Conservation (phyloP, 2,797 vertebrate genomes). For the Heliangelus exortis region DNA sequence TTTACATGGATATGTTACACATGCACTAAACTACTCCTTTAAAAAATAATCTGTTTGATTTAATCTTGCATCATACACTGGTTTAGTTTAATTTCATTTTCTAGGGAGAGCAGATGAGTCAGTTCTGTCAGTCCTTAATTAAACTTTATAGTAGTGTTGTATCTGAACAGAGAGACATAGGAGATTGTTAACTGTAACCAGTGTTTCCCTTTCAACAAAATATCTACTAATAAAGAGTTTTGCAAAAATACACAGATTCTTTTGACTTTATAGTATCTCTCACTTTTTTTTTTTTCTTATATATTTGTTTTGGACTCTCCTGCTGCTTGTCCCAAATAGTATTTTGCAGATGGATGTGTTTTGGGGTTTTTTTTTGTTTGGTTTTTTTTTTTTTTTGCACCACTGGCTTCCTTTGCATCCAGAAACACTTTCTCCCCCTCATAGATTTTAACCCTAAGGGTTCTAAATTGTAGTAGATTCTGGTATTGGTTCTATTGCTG, state of each 20-base stretch:
- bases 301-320: background rate
- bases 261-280: background rate
- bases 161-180: background rate
- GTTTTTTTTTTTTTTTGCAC: no score
- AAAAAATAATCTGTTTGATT: background rate
- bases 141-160: background rate
- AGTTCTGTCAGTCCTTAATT: conserved; percentile 12
- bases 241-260: background rate
- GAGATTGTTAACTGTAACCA: background rate
- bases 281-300: no score
- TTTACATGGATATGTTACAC: background rate
- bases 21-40: background rate
- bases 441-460: no score
- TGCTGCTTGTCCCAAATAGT: background rate
- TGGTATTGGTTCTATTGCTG: no score
- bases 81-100: background rate
- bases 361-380: no score
- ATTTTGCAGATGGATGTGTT: no score
- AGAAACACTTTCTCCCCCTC: no score
- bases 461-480: no score
- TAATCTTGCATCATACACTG: background rate
- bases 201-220: background rate
- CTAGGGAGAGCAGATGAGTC: conserved; percentile 23
- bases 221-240: background rate
- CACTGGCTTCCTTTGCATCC: no score